Percentiles rank a stretch among this genome's conserved stretches.
Evolutionary conservation across 2,797 vertebrate genomes (phyloP).

Genomic region (Triplophysa bombifrons): DNA sequence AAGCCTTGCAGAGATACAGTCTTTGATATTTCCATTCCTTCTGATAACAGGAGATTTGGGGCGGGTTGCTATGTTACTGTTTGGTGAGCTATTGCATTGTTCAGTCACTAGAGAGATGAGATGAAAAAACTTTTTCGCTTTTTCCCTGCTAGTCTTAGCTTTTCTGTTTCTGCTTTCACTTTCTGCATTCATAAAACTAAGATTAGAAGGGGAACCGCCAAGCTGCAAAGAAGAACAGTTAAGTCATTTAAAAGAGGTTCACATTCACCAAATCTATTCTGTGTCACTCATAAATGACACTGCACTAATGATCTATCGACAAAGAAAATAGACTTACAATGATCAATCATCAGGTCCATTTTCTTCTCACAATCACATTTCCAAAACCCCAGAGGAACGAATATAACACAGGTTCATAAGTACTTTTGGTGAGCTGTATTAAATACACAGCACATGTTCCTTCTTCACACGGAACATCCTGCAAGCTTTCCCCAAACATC

Average conservation of each 20-base stretch:
- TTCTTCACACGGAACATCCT: slow-evolving; percentile 42
- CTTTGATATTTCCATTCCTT: slow-evolving; percentile 44
- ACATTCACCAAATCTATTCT: background rate
- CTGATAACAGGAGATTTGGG: slow-evolving; percentile 36
- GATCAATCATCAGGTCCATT: background rate
- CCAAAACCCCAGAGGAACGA: background rate
- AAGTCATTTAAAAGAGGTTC: background rate
- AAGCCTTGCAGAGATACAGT: slow-evolving; percentile 38
- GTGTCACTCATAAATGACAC: background rate
- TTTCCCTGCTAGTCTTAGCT: slow-evolving; percentile 12
- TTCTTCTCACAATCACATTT: slow-evolving; percentile 10
- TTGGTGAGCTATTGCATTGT: slow-evolving; percentile 38
- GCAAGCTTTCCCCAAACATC: background rate
- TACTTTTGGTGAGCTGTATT: background rate
- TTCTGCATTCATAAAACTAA: slow-evolving; percentile 6
- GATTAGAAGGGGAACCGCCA: background rate
- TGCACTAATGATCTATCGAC: background rate
- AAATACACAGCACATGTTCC: slow-evolving; percentile 47
- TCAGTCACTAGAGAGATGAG: slow-evolving; percentile 26
- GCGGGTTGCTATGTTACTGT: slow-evolving; percentile 47
- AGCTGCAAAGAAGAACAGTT: background rate
- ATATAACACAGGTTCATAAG: background rate
- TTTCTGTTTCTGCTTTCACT: slow-evolving; percentile 11
- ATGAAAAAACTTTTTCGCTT: slow-evolving; percentile 13
- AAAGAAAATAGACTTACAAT: slow-evolving; percentile 29